Evolutionary conservation across 1,140 invertebrate species (phyloP).

Genomic region (Drosophila ananassae): DNA sequence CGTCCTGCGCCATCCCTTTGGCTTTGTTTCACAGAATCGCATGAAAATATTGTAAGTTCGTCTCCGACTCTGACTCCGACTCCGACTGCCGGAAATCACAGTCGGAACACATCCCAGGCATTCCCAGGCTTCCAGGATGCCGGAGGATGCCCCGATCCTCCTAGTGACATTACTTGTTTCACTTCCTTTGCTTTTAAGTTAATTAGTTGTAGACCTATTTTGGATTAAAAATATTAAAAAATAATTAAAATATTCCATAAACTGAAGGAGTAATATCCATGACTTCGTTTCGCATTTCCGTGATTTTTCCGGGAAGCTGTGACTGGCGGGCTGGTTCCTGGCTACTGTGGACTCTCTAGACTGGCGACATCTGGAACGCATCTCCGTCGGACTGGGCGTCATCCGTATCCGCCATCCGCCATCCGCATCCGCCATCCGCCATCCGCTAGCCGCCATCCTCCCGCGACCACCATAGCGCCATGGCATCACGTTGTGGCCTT

Average conservation of each 20-base stretch:
- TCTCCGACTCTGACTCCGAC: conserved; percentile 18
- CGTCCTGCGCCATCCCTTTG: background rate
- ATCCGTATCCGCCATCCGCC: background rate
- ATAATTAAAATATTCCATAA: background rate
- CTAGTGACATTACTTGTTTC: conserved; percentile 2
- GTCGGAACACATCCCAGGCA: conserved; percentile 36
- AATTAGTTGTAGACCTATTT: background rate
- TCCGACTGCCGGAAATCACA: conserved; percentile 62
- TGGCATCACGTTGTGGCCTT: conserved; percentile 79
- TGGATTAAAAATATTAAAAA: background rate
- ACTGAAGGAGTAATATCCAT: background rate
- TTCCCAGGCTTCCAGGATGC: conserved; percentile 1
- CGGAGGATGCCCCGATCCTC: conserved; percentile 2
- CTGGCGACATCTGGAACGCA: conserved; percentile 13
- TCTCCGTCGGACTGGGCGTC: conserved; percentile 23
- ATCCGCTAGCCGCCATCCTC: conserved; percentile 25
- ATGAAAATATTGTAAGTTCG: conserved; percentile 48
- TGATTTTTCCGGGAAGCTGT: background rate
- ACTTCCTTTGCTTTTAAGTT: background rate
- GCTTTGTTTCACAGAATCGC: conserved; percentile 46
- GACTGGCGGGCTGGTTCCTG: background rate
- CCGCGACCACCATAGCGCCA: conserved; percentile 37
- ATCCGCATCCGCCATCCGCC: background rate
- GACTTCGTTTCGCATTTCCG: background rate
- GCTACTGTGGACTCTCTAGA: background rate